A percentile compares a stretch with the other conserved stretches of the same genome.
Conservation (phyloP, 2,888 invertebrate species). For the Idaea straminata region DNA sequence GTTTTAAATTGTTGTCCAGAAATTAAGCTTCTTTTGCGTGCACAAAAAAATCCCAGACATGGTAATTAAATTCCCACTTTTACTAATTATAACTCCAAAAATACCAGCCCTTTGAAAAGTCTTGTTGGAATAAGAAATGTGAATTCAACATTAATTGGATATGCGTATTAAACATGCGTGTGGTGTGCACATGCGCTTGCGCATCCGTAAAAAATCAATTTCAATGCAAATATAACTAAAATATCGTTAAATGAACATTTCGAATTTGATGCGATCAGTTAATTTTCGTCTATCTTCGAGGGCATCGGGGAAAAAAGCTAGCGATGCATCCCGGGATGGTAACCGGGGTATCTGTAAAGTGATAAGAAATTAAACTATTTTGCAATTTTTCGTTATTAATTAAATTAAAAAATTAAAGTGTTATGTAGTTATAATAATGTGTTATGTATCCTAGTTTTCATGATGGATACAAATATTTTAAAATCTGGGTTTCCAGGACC, state of each 20-base stretch:
- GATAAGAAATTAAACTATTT: conserved; percentile 54
- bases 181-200: conserved; percentile 59
- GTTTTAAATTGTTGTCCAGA: no score
- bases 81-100: neutral
- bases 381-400: conserved; percentile 3
- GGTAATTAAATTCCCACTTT: no score
- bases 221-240: conserved; percentile 68
- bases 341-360: conserved; percentile 32
- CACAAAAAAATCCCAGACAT: no score
- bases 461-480: no score
- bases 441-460: no score
- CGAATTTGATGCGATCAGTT: conserved; percentile 57
- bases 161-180: conserved; percentile 66
- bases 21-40: no score
- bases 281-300: conserved; percentile 46
- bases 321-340: conserved; percentile 55
- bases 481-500: no score
- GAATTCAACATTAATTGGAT: conserved; percentile 50
- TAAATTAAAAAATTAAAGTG: no score
- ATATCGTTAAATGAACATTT: conserved; percentile 56
- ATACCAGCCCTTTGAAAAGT: neutral
- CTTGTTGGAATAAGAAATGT: neutral
- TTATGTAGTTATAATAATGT: no score
- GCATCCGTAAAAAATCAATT: conserved; percentile 65
- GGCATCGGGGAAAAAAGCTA: conserved; percentile 58